phyloP scores from a whole-genome alignment of 2,113 vertebrate species.

The Laterallus jamaicensis region DNA sequence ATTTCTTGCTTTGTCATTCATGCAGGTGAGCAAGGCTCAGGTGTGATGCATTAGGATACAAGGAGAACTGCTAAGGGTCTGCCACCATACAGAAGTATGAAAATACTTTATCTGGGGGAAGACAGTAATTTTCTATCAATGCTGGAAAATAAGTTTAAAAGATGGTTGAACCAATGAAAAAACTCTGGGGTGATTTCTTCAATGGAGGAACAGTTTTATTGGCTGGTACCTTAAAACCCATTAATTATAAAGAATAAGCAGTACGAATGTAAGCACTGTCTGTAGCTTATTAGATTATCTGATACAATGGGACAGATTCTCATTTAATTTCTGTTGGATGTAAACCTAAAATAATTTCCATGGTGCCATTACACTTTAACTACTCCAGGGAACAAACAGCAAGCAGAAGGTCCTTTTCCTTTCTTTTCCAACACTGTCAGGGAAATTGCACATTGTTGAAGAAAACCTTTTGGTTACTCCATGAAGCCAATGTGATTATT shows the following conservation, averaged over 20 bases:
- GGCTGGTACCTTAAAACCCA: neutral
- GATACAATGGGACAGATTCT: neutral
- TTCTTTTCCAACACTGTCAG: neutral
- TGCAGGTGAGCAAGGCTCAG: neutral
- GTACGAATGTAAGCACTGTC: neutral
- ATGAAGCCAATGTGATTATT: fast-evolving
- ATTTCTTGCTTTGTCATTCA: neutral
- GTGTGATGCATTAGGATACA: neutral
- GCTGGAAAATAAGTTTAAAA: neutral
- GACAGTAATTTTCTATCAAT: neutral
- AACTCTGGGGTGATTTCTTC: neutral
- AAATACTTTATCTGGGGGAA: neutral
- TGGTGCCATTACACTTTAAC: neutral
- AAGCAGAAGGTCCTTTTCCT: neutral
- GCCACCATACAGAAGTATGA: neutral
- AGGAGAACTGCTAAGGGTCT: neutral
- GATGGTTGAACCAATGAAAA: neutral
- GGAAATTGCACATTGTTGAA: neutral
- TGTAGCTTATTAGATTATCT: neutral
- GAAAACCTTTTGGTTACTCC: neutral
- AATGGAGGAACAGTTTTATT: neutral
- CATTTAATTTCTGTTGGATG: neutral
- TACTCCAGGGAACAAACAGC: neutral
- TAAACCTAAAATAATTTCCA: neutral
- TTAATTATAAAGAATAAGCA: neutral